These are phyloP conservation scores for Patagioenas fasciata DNA, from an alignment of 2,113 vertebrate genomes.

Conservation along the genomic window DNA sequence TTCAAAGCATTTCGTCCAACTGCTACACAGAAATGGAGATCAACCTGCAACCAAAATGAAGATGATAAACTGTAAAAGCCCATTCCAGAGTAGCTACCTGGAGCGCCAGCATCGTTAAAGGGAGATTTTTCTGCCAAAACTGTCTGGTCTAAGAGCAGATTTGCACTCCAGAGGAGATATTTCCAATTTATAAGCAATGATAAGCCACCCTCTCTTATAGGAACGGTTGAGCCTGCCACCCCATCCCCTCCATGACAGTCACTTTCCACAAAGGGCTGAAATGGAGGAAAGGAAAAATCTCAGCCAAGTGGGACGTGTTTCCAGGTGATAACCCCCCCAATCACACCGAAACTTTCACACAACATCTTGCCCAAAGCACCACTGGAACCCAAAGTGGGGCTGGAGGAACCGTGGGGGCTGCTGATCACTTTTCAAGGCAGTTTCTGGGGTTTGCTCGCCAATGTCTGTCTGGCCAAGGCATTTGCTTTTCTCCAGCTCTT, in stretches of 20 bases:
- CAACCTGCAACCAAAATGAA: background rate
- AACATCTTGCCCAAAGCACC: background rate
- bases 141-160: background rate
- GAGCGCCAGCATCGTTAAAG: background rate
- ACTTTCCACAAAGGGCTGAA: background rate
- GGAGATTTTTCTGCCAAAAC: background rate
- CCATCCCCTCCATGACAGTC: background rate
- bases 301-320: background rate
- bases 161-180: background rate
- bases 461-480: background rate
- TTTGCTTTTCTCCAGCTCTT: background rate
- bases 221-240: accelerated
- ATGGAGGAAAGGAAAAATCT: background rate
- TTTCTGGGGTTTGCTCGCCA: background rate
- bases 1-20: background rate
- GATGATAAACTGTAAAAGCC: background rate
- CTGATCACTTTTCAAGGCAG: background rate
- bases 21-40: background rate
- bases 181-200: background rate
- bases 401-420: accelerated
- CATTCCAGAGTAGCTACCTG: background rate
- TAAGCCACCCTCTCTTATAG: accelerated
- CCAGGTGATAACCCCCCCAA: background rate
- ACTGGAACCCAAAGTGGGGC: accelerated
- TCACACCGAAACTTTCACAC: accelerated